Evolutionary conservation across 2,888 invertebrate species (phyloP).

Genomic region (Noctua janthina): DNA sequence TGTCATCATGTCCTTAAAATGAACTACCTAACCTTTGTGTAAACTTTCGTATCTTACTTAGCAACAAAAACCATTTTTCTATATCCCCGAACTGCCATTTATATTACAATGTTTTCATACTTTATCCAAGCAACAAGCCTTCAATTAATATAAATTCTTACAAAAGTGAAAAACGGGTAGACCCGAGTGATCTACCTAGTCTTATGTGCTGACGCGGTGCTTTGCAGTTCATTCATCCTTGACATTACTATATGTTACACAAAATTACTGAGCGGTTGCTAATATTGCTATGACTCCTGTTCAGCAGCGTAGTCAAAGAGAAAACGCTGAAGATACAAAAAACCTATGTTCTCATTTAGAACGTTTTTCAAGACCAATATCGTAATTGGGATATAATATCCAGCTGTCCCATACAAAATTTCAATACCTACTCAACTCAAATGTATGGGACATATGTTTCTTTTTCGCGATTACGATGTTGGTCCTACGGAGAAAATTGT

Average conservation of each 20-base stretch:
- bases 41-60: background rate
- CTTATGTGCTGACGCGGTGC: constrained; percentile 12
- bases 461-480: background rate
- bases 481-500: too few species aligned
- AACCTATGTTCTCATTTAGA: too few species aligned
- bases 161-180: constrained; percentile 64
- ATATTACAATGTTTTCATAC: background rate
- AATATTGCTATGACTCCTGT: constrained; percentile 27
- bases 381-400: background rate
- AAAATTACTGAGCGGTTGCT: constrained; percentile 30
- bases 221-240: constrained; percentile 4
- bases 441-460: background rate
- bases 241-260: constrained; percentile 10
- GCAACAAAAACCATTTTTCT: constrained; percentile 33
- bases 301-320: background rate
- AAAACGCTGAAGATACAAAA: constrained; percentile 3
- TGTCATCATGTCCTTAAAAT: constrained; percentile 3
- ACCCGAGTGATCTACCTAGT: constrained; percentile 26
- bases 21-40: constrained; percentile 17
- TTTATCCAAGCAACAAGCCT: background rate
- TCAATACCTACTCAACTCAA: background rate
- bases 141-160: constrained; percentile 52
- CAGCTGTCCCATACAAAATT: background rate
- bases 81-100: background rate
- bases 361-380: background rate